Evolutionary conservation across 2,888 invertebrate genomes (phyloP), one percentile per base, ranked within the genome.

Genomic region (Ophion ellenae): DNA sequence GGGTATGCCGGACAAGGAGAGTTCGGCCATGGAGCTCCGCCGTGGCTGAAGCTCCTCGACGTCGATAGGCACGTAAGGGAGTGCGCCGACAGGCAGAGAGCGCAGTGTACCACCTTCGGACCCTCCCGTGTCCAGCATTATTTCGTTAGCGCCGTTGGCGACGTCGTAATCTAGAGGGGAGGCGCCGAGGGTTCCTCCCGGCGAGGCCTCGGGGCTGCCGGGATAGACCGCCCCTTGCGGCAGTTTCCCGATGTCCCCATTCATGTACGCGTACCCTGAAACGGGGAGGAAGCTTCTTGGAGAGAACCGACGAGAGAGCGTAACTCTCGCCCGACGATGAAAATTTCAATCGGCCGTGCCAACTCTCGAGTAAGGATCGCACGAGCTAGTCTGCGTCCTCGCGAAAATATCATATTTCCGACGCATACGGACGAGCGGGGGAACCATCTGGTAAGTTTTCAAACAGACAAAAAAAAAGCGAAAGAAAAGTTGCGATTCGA

Each of bases 161-260:
- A 93, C 92, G 90, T 92, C 93, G 91, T 94, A 94, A 88, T 94
- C 94, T 93, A 94, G 89, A 90, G 90, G 92, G 88, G 92, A 89
- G 88, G 90, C 90, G 87, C 89, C 90, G 88, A 93, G 90, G 82
- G 92, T 90, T 89, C 92, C 90, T 88, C 92, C 90, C 87, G 93
- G 89, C 84, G 94, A 91, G 90, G 94, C 94, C 94, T 96, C 96
- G 95, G 96, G 96, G 95, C 96, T 96, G 95, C 96, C 95, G 94
- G 95, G 94, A 94, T 95, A 96, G 93, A 96, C 96, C 95, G 96
- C 96, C 95, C 96, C 96, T 95, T 96, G 95, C 94, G 96, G 96
- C 95, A 96, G 95, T 95, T 96, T 96, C 94, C 96, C 96, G 95
- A 96, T 96, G 95, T 97, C 97, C 96, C 97, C 97, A 96, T 97